Evolutionary conservation across 2,888 invertebrate species (phyloP).

Genomic region (Holacanthella duospinosa): DNA sequence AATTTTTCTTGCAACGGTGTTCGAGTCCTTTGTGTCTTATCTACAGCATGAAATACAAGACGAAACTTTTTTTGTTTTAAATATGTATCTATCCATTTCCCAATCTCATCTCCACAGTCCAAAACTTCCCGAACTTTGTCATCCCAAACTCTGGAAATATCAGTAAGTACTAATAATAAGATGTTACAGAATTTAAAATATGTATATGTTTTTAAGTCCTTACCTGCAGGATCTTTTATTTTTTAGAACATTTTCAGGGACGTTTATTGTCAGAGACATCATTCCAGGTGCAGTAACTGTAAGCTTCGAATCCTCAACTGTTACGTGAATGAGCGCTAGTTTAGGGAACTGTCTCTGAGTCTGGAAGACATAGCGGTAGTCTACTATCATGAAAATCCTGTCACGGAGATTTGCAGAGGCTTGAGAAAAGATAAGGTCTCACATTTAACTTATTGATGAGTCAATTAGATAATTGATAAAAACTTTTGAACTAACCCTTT

Average conservation of each 20-base stretch:
- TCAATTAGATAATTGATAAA: neutral
- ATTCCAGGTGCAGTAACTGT: slow-evolving; percentile 28
- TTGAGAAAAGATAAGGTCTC: neutral
- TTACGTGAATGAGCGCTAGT: slow-evolving; percentile 28
- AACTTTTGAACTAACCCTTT: slow-evolving; percentile 18
- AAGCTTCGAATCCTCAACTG: slow-evolving; percentile 24
- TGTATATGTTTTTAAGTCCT: slow-evolving; percentile 2
- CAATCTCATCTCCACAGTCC: slow-evolving; percentile 45
- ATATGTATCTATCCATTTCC: slow-evolving; percentile 42
- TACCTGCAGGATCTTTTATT: slow-evolving; percentile 19
- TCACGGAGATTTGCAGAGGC: slow-evolving; percentile 22
- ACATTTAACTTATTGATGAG: neutral
- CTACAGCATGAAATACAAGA: slow-evolving; percentile 22
- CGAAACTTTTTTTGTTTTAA: slow-evolving; percentile 27
- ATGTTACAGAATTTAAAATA: slow-evolving; percentile 2
- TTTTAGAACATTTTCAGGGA: slow-evolving; percentile 24
- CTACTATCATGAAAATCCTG: slow-evolving; percentile 33
- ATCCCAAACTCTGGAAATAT: slow-evolving; percentile 37
- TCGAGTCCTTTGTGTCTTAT: slow-evolving; percentile 25
- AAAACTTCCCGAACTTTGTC: slow-evolving; percentile 39
- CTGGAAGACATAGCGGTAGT: slow-evolving; percentile 26
- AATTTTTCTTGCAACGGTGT: slow-evolving; percentile 28
- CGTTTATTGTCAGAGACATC: slow-evolving; percentile 21
- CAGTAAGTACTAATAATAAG: neutral
- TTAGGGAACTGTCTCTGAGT: slow-evolving; percentile 32